Evolutionary conservation across 1,140 invertebrate genomes (phyloP), one percentile per base, ranked within the genome.

Genomic region (Bombus waltoni): DNA sequence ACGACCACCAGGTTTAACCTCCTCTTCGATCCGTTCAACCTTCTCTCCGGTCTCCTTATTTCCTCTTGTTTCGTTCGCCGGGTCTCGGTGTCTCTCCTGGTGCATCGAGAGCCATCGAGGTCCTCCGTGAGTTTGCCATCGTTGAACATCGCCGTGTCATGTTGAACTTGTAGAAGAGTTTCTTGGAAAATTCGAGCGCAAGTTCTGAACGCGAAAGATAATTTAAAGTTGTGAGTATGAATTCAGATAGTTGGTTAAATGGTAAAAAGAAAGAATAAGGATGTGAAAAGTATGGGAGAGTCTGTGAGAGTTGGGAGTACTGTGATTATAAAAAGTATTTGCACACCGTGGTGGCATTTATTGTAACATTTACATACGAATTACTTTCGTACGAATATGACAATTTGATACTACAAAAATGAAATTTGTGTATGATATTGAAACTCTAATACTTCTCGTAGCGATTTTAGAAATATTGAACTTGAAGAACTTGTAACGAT

Each of bases 1-100:
- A 74, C 86, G 85, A 83, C 86, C 83, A 70, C 32, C 81, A 85
- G 87, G 73, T 89, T 91, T 72, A 81, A 68, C 80, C 75, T 91
- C 65, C 77, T 92, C 84, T 74, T 85, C 65, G 59, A 89, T 92
- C 83, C 83, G 44, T 59, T 68, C 81, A 68, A 73, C 79, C 86
- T 84, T 74, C 59, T 88, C 78, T 87, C 84, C 40, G 40, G 59
- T 75, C 70, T 83, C 42, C 83, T 73, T 40, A 47, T 44, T n/a
- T 62, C 73, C 66, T 83, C 68, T 85, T 80, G 28, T 53, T 44
- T n/a, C 65, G 28, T 22, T 62, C 59, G 8, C 8, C 8, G 15
- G 9, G 3, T 68, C 18, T 38, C 32, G 18, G 15, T 53, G 18
- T 53, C 6, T 18, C 18, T 53, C 18, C 10, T 25, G 22, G 73